These are phyloP conservation scores for Eulithis testata DNA, from an alignment of 2,888 invertebrate species.

Conservation along the genomic window DNA sequence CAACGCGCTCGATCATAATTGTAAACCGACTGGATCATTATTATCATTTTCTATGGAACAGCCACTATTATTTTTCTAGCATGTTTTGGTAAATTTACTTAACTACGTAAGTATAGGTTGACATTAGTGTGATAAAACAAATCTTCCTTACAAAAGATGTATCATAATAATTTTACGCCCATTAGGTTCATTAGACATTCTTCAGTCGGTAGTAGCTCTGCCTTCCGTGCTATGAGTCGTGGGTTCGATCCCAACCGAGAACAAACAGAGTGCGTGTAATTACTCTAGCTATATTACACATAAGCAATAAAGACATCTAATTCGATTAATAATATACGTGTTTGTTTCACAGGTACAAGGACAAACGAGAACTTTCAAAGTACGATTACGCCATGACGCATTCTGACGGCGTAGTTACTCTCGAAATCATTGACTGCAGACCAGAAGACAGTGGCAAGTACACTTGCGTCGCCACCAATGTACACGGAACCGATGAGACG, in stretches of 20 bases:
- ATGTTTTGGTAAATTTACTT: conserved; percentile 3
- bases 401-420: conserved; percentile 97
- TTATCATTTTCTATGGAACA: not conserved
- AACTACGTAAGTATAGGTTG: not conserved
- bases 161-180: conserved; percentile 91
- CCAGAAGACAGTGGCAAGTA: conserved; percentile 98
- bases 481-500: conserved; percentile 97
- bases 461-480: conserved; percentile 96
- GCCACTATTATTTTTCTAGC: not conserved
- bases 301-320: not conserved
- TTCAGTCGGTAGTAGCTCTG: too few relatives aligned
- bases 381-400: conserved; percentile 96
- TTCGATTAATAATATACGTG: not conserved
- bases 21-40: too few relatives aligned
- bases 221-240: too few relatives aligned
- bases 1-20: too few relatives aligned
- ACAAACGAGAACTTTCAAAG: conserved; percentile 95
- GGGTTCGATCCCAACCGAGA: too few relatives aligned
- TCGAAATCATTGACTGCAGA: conserved; percentile 98
- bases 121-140: conserved; percentile 86
- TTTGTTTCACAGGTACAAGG: conserved; percentile 87
- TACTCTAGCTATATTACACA: too few relatives aligned
- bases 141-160: conserved; percentile 89
- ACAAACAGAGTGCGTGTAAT: too few relatives aligned
- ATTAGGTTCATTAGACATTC: conserved; percentile 86